A percentile compares a stretch with the other conserved stretches of the same genome.
Evolutionary conservation across 2,888 invertebrate species (phyloP).

Genomic region (Cylloceria caligata): DNA sequence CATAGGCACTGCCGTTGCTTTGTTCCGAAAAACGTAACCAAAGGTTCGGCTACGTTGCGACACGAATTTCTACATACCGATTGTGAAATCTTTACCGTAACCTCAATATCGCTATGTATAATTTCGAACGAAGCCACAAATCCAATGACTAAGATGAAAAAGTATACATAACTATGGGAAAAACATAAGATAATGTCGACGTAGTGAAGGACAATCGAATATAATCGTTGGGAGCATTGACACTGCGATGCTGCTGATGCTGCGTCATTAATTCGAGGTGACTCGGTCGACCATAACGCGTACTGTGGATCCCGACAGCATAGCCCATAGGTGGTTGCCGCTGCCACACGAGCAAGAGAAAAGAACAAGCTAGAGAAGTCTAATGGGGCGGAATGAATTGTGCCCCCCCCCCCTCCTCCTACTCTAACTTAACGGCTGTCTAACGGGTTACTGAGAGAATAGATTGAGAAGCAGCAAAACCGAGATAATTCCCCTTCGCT

Average conservation of each 20-base stretch:
- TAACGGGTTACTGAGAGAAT: constrained; percentile 13
- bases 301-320: constrained; percentile 20
- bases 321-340: constrained; percentile 14
- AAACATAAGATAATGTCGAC: no score
- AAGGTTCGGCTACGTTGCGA: not conserved
- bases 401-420: constrained; percentile 23
- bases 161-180: no score
- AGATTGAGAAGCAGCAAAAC: constrained; percentile 7
- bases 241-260: no score
- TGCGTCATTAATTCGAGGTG: constrained; percentile 28
- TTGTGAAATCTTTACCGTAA: no score
- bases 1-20: not conserved
- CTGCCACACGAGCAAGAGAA: constrained; percentile 9
- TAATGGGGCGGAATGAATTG: constrained; percentile 48
- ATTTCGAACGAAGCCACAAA: no score
- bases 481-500: not conserved
- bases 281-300: constrained; percentile 41
- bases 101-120: no score
- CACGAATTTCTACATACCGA: not conserved
- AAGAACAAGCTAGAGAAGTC: constrained; percentile 19
- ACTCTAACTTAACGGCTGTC: constrained; percentile 10
- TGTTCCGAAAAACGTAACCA: constrained; percentile 12
- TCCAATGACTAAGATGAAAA: no score
- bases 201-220: no score
- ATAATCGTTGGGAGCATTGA: no score